Percentiles rank a stretch among this genome's conserved stretches.
phyloP scores from a whole-genome alignment of 2,113 vertebrate genomes.

The human region DNA sequence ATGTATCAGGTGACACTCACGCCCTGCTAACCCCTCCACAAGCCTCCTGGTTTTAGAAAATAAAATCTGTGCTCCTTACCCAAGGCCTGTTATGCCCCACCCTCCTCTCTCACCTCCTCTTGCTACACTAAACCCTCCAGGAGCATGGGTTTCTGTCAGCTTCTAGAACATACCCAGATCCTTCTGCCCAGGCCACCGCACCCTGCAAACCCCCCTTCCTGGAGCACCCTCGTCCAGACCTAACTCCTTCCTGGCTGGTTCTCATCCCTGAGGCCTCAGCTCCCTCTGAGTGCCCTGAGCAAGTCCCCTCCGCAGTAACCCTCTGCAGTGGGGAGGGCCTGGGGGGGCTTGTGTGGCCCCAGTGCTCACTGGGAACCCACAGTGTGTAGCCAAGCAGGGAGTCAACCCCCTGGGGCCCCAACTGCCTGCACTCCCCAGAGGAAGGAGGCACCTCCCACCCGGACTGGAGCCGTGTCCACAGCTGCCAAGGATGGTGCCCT shows the following conservation, averaged over 20 bases:
- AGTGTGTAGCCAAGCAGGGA: neutral
- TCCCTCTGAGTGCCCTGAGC: neutral
- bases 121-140: neutral
- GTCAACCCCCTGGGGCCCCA: neutral
- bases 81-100: neutral
- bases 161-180: neutral
- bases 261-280: neutral
- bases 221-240: fast-evolving
- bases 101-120: neutral
- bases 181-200: neutral
- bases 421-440: neutral
- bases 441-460: neutral
- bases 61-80: neutral
- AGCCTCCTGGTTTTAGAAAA: neutral
- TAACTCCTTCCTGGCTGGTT: neutral
- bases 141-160: neutral
- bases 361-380: neutral
- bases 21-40: no score
- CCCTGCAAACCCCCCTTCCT: neutral
- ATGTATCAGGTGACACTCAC: no score
- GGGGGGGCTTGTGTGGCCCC: neutral
- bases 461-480: neutral
- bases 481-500: no score
- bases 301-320: neutral
- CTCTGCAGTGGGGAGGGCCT: neutral